phyloP scores from a whole-genome alignment of 2,113 vertebrate genomes.

The Pionites leucogaster region DNA sequence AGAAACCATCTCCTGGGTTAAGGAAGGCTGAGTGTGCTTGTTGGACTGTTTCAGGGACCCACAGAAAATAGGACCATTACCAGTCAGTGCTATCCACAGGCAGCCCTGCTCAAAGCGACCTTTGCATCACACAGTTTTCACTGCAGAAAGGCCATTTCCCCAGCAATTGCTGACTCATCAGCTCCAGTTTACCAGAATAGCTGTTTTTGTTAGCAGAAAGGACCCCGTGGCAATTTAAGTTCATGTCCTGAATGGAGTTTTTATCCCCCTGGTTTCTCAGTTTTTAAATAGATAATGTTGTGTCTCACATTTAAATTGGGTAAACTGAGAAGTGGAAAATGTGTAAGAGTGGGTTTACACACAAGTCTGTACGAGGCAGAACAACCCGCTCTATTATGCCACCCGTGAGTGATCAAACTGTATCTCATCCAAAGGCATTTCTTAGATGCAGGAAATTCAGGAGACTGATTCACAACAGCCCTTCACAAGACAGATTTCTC shows the following conservation, averaged over 20 bases:
- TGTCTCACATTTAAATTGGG: not conserved
- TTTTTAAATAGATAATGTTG: constrained; percentile 26
- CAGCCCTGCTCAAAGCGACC: not conserved
- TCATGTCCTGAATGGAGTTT: constrained; percentile 27
- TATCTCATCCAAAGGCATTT: not conserved
- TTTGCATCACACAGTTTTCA: not conserved
- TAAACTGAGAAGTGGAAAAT: constrained; percentile 10
- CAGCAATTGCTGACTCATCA: constrained; percentile 10
- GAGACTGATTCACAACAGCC: not conserved
- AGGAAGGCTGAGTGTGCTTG: not conserved
- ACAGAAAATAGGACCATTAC: not conserved
- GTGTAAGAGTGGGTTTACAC: not conserved
- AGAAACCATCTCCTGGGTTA: not conserved
- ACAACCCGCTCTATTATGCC: not conserved
- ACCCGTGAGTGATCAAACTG: not conserved
- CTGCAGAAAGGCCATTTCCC: not conserved
- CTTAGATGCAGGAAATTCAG: not conserved
- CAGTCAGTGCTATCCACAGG: not conserved
- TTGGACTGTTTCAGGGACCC: not conserved
- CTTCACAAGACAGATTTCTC: not conserved
- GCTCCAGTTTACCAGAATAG: constrained; percentile 16
- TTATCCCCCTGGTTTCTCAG: not conserved
- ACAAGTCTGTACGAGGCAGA: not conserved
- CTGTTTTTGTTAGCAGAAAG: constrained; percentile 20
- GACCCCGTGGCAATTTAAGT: not conserved